These are phyloP conservation scores for Stomorhina lunata DNA, from an alignment of 2,888 invertebrate species.

Conservation along the genomic window DNA sequence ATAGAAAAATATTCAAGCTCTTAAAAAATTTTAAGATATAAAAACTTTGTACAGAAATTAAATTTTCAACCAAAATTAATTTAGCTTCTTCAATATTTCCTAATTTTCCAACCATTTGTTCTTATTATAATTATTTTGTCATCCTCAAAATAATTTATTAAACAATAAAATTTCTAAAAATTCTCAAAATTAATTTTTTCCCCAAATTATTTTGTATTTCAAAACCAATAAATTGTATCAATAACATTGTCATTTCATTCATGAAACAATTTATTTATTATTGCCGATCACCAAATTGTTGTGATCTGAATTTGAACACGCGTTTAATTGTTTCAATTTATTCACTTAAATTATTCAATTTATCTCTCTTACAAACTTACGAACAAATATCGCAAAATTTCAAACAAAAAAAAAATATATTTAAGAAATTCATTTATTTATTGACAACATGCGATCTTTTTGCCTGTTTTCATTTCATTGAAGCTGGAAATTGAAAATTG, in stretches of 20 bases:
- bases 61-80: too few species aligned
- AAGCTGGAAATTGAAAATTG: slow-evolving; percentile 1
- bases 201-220: slow-evolving; percentile 25
- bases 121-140: background rate
- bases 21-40: too few species aligned
- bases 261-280: slow-evolving; percentile 25
- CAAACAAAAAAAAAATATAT: background rate
- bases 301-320: slow-evolving; percentile 26
- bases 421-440: slow-evolving; percentile 1
- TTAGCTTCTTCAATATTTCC: too few species aligned
- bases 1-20: too few species aligned
- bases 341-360: slow-evolving; percentile 39
- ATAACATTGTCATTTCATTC: slow-evolving; percentile 35
- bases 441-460: slow-evolving; percentile 5
- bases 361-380: background rate
- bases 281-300: slow-evolving; percentile 5
- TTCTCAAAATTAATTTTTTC: background rate
- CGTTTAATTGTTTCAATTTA: slow-evolving; percentile 53
- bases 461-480: slow-evolving; percentile 6
- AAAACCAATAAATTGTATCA: slow-evolving; percentile 41
- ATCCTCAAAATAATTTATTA: slow-evolving; percentile 29
- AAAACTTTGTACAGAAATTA: too few species aligned
- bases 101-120: background rate
- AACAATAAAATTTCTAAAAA: background rate
- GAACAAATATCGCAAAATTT: background rate